These are phyloP conservation scores for Heliconius melpomene DNA, from an alignment of 1,140 invertebrate species.

Conservation along the genomic window DNA sequence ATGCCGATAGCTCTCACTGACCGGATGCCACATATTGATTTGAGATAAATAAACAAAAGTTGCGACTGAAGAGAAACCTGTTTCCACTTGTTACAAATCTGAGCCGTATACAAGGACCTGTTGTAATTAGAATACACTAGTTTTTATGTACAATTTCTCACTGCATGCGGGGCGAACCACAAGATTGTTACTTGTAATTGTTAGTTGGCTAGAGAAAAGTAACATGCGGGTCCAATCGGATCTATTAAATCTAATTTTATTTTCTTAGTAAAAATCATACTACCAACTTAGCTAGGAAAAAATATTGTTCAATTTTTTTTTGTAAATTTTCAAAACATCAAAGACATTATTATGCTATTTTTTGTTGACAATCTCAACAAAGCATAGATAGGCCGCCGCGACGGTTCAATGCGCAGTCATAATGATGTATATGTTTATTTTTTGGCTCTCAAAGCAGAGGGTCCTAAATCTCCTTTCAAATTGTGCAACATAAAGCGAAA, in stretches of 20 bases:
- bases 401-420: slow-evolving; percentile 71
- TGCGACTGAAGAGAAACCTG: slow-evolving; percentile 56
- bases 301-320: background rate
- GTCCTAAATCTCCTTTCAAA: slow-evolving; percentile 63
- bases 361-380: slow-evolving; percentile 68
- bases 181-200: slow-evolving; percentile 76
- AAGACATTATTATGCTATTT: slow-evolving; percentile 63
- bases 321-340: background rate
- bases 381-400: slow-evolving; percentile 67
- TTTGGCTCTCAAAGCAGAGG: slow-evolving; percentile 65
- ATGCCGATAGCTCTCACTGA: slow-evolving; percentile 52
- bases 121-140: slow-evolving; percentile 70
- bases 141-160: slow-evolving; percentile 71
- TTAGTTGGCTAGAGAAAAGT: slow-evolving; percentile 55
- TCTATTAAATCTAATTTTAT: slow-evolving; percentile 46
- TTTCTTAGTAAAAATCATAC: slow-evolving; percentile 42
- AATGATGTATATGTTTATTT: slow-evolving; percentile 74
- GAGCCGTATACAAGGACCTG: slow-evolving; percentile 53
- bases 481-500: slow-evolving; percentile 72
- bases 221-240: slow-evolving; percentile 59
- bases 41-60: slow-evolving; percentile 49
- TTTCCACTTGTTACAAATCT: slow-evolving; percentile 63
- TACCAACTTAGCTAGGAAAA: slow-evolving; percentile 23
- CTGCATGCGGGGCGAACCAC: slow-evolving; percentile 71
- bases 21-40: slow-evolving; percentile 62